Evolutionary conservation across 2,888 invertebrate genomes (phyloP).

Genomic region (Oscheius onirici): DNA sequence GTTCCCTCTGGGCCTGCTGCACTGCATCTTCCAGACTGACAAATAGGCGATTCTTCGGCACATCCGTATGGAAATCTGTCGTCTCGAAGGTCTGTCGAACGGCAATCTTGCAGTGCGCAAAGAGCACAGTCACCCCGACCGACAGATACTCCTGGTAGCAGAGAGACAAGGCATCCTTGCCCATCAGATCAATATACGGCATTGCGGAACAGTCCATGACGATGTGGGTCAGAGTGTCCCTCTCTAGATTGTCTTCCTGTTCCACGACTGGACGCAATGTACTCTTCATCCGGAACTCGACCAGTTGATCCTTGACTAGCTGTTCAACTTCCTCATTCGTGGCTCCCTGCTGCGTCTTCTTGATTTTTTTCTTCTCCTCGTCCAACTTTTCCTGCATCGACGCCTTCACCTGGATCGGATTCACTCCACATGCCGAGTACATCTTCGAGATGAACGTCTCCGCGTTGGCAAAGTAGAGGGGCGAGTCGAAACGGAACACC

Average conservation of each 20-base stretch:
- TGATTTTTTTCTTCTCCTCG: constrained; percentile 27
- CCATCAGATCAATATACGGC: constrained; percentile 67
- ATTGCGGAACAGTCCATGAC: constrained; percentile 72
- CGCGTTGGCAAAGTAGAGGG: constrained; percentile 74
- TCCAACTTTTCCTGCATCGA: constrained; percentile 30
- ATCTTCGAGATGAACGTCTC: constrained; percentile 71
- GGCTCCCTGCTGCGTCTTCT: neutral
- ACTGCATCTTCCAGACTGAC: constrained; percentile 62
- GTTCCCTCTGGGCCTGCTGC: neutral
- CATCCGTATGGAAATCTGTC: constrained; percentile 57
- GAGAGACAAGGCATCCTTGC: constrained; percentile 58
- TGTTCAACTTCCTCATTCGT: neutral
- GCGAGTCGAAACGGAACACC: constrained; percentile 74
- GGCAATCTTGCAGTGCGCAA: constrained; percentile 59
- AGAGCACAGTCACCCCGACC: constrained; percentile 58
- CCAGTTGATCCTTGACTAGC: neutral
- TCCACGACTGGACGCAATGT: neutral
- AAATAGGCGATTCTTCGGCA: constrained; percentile 57
- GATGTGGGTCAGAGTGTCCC: constrained; percentile 54
- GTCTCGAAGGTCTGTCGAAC: constrained; percentile 61
- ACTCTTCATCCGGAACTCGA: neutral
- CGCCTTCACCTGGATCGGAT: constrained; percentile 38
- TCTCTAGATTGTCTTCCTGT: constrained; percentile 6
- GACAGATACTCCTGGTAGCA: constrained; percentile 51
- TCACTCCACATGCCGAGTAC: constrained; percentile 49